Conservation (phyloP, 1,140 invertebrate genomes). For the Hycleus cichorii region DNA sequence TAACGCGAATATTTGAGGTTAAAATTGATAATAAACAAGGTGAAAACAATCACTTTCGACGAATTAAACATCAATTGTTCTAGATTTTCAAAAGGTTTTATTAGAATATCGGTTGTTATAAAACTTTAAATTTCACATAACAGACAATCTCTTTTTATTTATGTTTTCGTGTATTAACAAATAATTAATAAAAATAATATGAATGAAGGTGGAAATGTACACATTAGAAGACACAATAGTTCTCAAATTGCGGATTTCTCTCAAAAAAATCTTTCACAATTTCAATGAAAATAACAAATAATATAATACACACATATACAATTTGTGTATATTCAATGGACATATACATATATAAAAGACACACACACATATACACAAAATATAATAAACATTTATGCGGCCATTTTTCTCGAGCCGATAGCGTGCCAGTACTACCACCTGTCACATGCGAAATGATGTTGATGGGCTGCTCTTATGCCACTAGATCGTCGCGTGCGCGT, state of each 20-base stretch:
- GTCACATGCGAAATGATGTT: constrained; percentile 30
- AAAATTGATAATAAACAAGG: neutral
- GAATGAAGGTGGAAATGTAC: constrained; percentile 11
- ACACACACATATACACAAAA: neutral
- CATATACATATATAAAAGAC: neutral
- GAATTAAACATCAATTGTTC: neutral
- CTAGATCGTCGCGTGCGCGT: constrained; percentile 21
- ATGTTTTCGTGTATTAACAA: neutral
- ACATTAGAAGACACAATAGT: constrained; percentile 9
- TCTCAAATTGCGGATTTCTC: constrained; percentile 18
- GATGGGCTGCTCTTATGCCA: neutral
- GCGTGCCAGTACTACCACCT: constrained; percentile 39
- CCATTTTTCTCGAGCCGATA: constrained; percentile 31
- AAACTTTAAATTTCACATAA: neutral
- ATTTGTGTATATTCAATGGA: neutral
- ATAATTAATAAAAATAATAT: neutral
- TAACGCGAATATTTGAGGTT: constrained; percentile 3
- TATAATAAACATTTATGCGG: constrained; percentile 13
- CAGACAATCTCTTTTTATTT: constrained; percentile 4
- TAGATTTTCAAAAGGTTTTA: neutral
- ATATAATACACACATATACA: constrained; percentile 1
- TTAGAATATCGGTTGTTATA: neutral
- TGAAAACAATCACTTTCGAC: neutral
- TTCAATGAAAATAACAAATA: constrained; percentile 18
- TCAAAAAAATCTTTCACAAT: constrained; percentile 22